These are phyloP conservation scores for Paedocypris sp. DNA, from an alignment of 2,113 vertebrate species.

Conservation along the genomic window DNA sequence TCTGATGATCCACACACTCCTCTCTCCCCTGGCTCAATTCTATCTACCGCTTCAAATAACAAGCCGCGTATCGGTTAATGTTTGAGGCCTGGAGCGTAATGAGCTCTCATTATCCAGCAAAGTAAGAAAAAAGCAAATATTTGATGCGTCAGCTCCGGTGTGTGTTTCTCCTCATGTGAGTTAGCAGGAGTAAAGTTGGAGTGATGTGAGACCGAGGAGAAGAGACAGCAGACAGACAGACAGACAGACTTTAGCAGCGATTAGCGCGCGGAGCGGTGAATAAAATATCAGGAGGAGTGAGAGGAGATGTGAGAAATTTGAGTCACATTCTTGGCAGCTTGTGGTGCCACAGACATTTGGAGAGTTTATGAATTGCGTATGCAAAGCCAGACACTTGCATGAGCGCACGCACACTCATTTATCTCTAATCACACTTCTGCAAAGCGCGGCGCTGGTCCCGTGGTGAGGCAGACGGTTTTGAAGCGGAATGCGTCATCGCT, in stretches of 20 bases:
- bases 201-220: no score
- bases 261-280: slow-evolving; percentile 10
- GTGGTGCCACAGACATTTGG: slow-evolving; percentile 51
- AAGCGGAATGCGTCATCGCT: slow-evolving; percentile 32
- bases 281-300: slow-evolving; percentile 22
- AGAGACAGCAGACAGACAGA: slow-evolving; percentile 26
- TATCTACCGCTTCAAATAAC: neutral
- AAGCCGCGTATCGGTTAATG: neutral
- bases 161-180: neutral
- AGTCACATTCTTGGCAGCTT: slow-evolving; percentile 54
- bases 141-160: neutral
- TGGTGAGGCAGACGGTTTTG: slow-evolving; percentile 28
- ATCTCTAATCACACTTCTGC: slow-evolving; percentile 16
- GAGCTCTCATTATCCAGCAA: neutral
- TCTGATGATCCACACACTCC: neutral
- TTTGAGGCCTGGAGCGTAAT: neutral
- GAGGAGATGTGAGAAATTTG: slow-evolving; percentile 53
- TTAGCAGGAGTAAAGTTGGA: neutral
- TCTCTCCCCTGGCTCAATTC: neutral
- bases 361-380: slow-evolving; percentile 41
- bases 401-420: slow-evolving; percentile 20
- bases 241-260: slow-evolving; percentile 32
- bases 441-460: slow-evolving; percentile 8
- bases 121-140: slow-evolving; percentile 28
- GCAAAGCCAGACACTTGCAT: slow-evolving; percentile 11